phyloP scores from a whole-genome alignment of 1,140 invertebrate species.

The Nasonia longicornis region DNA sequence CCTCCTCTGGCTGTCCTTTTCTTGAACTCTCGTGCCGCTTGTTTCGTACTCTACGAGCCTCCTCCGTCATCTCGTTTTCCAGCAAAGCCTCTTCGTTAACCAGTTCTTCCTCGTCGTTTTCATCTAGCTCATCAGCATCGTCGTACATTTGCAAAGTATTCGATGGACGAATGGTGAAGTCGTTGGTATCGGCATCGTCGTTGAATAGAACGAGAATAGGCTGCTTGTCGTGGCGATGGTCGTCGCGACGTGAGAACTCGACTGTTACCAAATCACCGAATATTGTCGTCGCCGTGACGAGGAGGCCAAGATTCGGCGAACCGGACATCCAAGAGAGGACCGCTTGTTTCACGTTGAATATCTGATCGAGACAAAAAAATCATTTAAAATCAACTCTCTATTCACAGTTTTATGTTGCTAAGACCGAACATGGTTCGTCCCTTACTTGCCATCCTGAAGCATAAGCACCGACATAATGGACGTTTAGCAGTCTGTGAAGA shows the following conservation, averaged over 20 bases:
- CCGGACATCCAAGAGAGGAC: conserved; percentile 58
- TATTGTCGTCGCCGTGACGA: conserved; percentile 58
- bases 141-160: background rate
- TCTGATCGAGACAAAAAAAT: conserved; percentile 42
- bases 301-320: conserved; percentile 58
- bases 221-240: conserved; percentile 57
- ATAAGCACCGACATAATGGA: conserved; percentile 69
- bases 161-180: background rate
- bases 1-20: conserved; percentile 46
- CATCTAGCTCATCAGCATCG: conserved; percentile 48
- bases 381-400: background rate
- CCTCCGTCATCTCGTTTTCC: background rate
- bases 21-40: background rate
- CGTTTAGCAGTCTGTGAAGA: conserved; percentile 68
- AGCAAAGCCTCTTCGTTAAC: background rate
- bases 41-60: background rate
- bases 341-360: conserved; percentile 63
- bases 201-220: conserved; percentile 64
- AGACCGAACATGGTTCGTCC: conserved; percentile 31
- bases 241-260: conserved; percentile 55
- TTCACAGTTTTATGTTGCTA: background rate
- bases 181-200: conserved; percentile 50
- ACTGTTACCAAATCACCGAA: conserved; percentile 55
- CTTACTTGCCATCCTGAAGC: conserved; percentile 73
- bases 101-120: conserved; percentile 26